A percentile compares a stretch with the other conserved stretches of the same genome.
These are phyloP conservation scores for Crotalus helleri DNA, from an alignment of 2,113 vertebrate genomes.

Conservation along the genomic window DNA sequence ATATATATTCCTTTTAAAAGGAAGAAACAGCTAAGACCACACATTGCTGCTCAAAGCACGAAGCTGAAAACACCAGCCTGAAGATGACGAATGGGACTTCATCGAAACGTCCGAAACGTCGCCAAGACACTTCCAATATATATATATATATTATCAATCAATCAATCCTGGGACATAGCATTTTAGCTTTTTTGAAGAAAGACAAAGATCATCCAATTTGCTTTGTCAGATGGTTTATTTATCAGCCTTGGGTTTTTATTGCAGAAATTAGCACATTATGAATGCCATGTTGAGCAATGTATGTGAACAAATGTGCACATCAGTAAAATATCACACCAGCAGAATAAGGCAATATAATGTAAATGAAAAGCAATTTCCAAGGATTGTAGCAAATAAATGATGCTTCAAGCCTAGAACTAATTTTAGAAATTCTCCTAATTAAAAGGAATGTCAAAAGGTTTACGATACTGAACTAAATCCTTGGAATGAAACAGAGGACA, in stretches of 20 bases:
- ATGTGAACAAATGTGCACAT: background rate
- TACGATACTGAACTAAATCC: background rate
- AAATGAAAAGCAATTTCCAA: background rate
- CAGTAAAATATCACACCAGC: background rate
- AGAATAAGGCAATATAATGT: background rate
- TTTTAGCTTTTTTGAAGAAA: constrained; percentile 27
- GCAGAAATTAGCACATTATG: background rate
- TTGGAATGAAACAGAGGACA: background rate
- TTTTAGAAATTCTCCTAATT: background rate
- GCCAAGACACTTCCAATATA: background rate
- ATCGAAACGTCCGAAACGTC: too few species aligned
- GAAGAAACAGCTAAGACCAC: too few species aligned
- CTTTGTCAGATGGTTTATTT: background rate
- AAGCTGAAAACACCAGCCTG: too few species aligned
- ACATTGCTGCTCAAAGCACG: too few species aligned
- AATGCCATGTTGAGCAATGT: background rate
- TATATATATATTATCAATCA: background rate
- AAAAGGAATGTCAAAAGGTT: background rate
- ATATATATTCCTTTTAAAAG: too few species aligned
- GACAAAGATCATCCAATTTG: background rate
- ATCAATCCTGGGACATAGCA: background rate
- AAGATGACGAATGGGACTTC: too few species aligned
- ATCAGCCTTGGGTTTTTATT: background rate
- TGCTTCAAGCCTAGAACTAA: background rate
- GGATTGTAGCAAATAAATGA: background rate